phyloP scores from a whole-genome alignment of 2,888 invertebrate species.

The Eupelmus urozonus region DNA sequence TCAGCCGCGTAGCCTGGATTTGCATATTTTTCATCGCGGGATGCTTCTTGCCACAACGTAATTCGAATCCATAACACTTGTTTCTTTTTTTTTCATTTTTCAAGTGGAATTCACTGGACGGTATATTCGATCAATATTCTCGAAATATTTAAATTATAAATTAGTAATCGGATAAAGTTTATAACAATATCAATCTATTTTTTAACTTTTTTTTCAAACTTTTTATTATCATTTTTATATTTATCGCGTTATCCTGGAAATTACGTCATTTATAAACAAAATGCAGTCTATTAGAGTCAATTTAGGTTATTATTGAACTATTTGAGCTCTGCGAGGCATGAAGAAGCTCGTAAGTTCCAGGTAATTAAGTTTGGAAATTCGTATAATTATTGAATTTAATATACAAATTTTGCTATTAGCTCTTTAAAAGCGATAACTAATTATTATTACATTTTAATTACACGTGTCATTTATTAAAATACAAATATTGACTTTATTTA shows the following conservation, averaged over 20 bases:
- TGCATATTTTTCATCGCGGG: conserved; percentile 36
- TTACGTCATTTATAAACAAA: conserved; percentile 32
- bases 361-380: conserved; percentile 44
- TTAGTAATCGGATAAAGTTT: too few relatives aligned
- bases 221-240: conserved; percentile 5
- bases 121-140: too few relatives aligned
- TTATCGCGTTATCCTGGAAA: not conserved
- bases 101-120: too few relatives aligned
- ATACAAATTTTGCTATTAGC: not conserved
- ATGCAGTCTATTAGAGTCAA: conserved; percentile 26
- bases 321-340: conserved; percentile 28
- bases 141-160: too few relatives aligned
- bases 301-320: conserved; percentile 37
- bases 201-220: not conserved
- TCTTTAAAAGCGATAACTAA: too few relatives aligned
- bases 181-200: not conserved
- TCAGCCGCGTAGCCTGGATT: conserved; percentile 19
- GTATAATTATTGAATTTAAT: conserved; percentile 20
- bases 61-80: not conserved
- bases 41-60: conserved; percentile 43
- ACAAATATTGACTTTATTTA: too few relatives aligned
- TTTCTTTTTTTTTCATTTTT: not conserved
- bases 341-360: conserved; percentile 47
- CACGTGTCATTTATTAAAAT: too few relatives aligned
- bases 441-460: too few relatives aligned